A percentile compares a stretch with the other conserved stretches of the same genome.
phyloP scores from a whole-genome alignment of 2,797 vertebrate species.

The Vireo griseus region DNA sequence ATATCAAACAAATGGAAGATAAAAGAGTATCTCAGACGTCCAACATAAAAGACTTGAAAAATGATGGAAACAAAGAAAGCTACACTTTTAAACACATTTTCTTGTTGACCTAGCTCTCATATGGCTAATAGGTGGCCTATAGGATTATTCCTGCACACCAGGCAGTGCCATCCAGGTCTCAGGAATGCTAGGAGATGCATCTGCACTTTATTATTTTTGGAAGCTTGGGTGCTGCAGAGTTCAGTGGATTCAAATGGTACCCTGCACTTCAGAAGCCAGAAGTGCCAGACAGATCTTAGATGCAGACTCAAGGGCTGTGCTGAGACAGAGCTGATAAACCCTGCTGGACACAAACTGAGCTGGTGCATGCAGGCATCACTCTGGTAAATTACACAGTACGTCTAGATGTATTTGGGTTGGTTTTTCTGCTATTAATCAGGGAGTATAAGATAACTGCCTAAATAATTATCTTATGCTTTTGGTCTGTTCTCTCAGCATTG shows the following conservation, averaged over 20 bases:
- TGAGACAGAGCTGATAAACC: neutral
- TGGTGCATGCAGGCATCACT: neutral
- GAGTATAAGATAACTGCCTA: neutral
- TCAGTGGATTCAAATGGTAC: neutral
- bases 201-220: neutral
- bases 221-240: neutral
- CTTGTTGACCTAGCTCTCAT: neutral
- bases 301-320: neutral
- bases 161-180: neutral
- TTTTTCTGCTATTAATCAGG: neutral
- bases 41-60: neutral
- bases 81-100: neutral
- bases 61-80: neutral
- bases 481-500: accelerated
- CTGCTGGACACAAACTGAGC: neutral
- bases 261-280: neutral
- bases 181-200: neutral
- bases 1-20: constrained; percentile 18
- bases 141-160: neutral
- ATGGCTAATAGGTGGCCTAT: neutral
- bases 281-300: neutral
- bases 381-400: neutral
- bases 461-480: neutral
- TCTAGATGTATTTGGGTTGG: neutral
- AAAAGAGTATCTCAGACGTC: constrained; percentile 19